Conservation (phyloP, 1,140 invertebrate genomes). For the Ephestia elutella region DNA sequence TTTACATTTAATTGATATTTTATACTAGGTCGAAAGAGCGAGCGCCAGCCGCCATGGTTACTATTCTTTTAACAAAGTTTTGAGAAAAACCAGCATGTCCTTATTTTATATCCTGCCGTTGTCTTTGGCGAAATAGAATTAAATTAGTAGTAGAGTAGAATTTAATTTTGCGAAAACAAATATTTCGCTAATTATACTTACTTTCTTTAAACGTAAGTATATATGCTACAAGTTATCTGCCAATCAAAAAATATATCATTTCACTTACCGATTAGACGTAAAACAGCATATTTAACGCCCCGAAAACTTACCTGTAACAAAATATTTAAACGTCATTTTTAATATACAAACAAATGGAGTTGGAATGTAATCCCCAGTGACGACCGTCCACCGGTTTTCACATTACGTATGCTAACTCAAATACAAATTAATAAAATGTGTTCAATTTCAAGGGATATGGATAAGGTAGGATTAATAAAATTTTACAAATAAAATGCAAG, state of each 20-base stretch:
- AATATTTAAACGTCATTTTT: not conserved
- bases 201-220: no score
- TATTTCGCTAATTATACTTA: no score
- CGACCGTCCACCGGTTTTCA: not conserved
- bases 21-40: not conserved
- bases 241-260: not conserved
- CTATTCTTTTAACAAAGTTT: not conserved
- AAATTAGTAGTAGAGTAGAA: no score
- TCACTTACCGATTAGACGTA: not conserved
- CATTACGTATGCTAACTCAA: not conserved
- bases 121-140: no score
- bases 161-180: no score
- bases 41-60: no score
- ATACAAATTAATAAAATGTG: no score
- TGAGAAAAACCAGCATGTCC: not conserved
- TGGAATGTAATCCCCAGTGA: not conserved
- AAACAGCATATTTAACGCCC: not conserved
- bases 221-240: no score
- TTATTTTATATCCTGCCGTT: no score
- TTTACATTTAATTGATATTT: not conserved
- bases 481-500: no score
- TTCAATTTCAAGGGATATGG: no score
- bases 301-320: conserved; percentile 1
- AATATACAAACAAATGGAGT: not conserved
- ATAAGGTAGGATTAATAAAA: no score